Evolutionary conservation across 1,140 invertebrate genomes (phyloP), one percentile per base, ranked within the genome.

Genomic region (Nephila pilipes): DNA sequence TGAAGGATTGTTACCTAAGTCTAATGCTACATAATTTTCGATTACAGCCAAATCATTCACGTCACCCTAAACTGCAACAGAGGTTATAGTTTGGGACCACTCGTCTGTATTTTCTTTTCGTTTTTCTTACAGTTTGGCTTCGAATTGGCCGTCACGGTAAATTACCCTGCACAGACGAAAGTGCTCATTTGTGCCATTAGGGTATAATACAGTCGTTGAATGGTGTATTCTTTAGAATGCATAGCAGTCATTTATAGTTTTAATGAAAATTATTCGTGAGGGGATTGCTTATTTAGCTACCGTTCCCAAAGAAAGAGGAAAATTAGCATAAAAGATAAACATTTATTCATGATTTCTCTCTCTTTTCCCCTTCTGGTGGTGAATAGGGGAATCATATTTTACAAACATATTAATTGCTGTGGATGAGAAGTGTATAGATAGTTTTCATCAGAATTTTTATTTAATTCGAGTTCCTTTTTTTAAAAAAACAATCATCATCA

Each of bases 21-120:
- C 57, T 83, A 92, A 85, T 16, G 90, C 80, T 75, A 92, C 90
- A 87, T 93, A 87, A 93, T 93, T 87, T 87, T 87, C 85, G 83
- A 92, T 92, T 92, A 57, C 38, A n/a, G 65, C 83, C 83, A 80
- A 93, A 93, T 87, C 91, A 87, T 87, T 93, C 83, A 75, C 60
- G 6, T 87, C 60, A 54, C 18, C 20, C 54, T 54, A 8, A 22
- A 80, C 81, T 58, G 79, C 90, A 90, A 80, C 6, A 38, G 38
- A 46, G 10, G 12, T 85, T 75, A 57, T 55, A 54, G 58, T 85
- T 92, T 55, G 38, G 63, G 20, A 32, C 55, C 16, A 12, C 29
- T 85, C 57, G 18, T 79, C 16, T 79, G 65, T 79, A 36, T 57
- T 36, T 90, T 46, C 12, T 55, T 10, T 60, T 80, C 16, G 4